Evolutionary conservation across 2,888 invertebrate genomes (phyloP).

Genomic region (Drosophila paramelanica): DNA sequence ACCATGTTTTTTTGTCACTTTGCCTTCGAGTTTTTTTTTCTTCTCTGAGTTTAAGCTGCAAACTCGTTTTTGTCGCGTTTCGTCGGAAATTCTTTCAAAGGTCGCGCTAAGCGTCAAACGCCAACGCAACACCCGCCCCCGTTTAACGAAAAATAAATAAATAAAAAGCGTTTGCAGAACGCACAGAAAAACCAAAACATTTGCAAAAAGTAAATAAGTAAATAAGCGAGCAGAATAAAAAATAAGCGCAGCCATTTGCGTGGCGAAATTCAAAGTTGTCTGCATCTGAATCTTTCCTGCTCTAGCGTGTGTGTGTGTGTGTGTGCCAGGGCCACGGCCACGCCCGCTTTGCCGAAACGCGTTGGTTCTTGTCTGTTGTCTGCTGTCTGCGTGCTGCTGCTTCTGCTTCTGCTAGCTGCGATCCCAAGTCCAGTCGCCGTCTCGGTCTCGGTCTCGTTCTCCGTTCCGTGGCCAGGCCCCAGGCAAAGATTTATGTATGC

Average conservation of each 20-base stretch:
- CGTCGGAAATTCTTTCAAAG: conserved; percentile 65
- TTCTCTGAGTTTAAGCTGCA: conserved; percentile 34
- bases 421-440: conserved; percentile 22
- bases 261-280: conserved; percentile 71
- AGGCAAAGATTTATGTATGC: conserved; percentile 69
- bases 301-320: conserved; percentile 16
- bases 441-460: conserved; percentile 10
- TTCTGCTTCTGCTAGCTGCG: conserved; percentile 16
- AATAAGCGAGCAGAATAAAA: conserved; percentile 48
- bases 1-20: conserved; percentile 40
- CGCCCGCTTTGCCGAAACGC: conserved; percentile 60
- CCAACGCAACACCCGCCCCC: conserved; percentile 37
- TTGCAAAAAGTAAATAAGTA: conserved; percentile 40
- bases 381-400: conserved; percentile 16
- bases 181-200: conserved; percentile 45
- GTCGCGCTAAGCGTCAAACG: conserved; percentile 52
- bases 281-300: conserved; percentile 33
- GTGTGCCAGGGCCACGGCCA: conserved; percentile 46
- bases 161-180: conserved; percentile 41
- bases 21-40: conserved; percentile 16
- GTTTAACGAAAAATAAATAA: conserved; percentile 8
- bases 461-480: conserved; percentile 31
- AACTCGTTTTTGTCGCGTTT: conserved; percentile 53
- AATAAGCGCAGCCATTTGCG: conserved; percentile 62
- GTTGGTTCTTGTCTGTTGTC: conserved; percentile 41